Conservation (phyloP, 1,140 invertebrate species). For the Physella acuta region DNA sequence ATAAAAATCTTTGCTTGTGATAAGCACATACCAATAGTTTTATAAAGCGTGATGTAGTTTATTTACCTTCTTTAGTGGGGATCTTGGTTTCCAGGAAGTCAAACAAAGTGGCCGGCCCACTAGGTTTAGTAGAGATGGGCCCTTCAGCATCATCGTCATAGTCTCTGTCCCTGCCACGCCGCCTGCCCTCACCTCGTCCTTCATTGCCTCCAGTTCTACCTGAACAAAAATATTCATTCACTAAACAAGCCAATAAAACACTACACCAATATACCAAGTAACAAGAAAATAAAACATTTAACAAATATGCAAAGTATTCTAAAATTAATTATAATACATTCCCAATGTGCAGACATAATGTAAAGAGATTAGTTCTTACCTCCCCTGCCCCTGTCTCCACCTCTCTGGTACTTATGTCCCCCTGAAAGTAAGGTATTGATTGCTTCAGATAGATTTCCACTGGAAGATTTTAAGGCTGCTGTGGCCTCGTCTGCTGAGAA, state of each 20-base stretch:
- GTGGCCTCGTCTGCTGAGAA: slow-evolving; percentile 77
- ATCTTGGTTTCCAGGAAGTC: slow-evolving; percentile 85
- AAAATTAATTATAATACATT: too few species aligned
- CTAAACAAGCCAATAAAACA: not conserved
- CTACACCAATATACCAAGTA: not conserved
- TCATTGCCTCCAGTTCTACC: not conserved
- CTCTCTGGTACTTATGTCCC: slow-evolving; percentile 5
- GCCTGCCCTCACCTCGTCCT: slow-evolving; percentile 19
- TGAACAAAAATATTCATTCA: not conserved
- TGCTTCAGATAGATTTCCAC: slow-evolving; percentile 75
- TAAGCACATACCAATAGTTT: too few species aligned
- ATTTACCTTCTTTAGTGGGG: slow-evolving; percentile 58
- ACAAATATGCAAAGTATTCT: too few species aligned
- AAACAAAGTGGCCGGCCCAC: slow-evolving; percentile 79
- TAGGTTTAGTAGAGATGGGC: slow-evolving; percentile 68
- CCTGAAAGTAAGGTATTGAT: slow-evolving; percentile 54
- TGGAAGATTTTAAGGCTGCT: slow-evolving; percentile 70
- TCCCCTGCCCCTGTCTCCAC: slow-evolving; percentile 15
- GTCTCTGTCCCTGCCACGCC: slow-evolving; percentile 43
- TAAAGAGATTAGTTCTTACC: too few species aligned
- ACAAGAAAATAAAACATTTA: slow-evolving; percentile 9
- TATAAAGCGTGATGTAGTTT: too few species aligned
- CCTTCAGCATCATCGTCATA: slow-evolving; percentile 47
- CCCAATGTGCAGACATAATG: too few species aligned
- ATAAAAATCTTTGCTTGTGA: too few species aligned